These are phyloP conservation scores for Tor tambroides DNA, from an alignment of 2,113 vertebrate genomes.

Conservation along the genomic window DNA sequence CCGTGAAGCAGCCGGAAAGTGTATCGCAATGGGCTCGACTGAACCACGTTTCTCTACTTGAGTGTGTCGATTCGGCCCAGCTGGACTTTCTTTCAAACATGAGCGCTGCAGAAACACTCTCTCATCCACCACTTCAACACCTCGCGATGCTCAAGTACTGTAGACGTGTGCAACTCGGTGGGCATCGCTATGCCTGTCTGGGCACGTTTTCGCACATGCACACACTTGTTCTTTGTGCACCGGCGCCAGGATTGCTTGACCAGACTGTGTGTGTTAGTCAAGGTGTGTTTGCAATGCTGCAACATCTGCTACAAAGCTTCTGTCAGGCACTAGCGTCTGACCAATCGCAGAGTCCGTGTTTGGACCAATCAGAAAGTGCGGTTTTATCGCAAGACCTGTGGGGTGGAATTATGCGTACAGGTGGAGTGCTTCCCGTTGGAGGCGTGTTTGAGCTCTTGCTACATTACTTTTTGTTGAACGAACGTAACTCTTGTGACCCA, in stretches of 20 bases:
- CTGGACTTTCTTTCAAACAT: conserved; percentile 79
- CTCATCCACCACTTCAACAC: conserved; percentile 58
- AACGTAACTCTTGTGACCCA: conserved; percentile 21
- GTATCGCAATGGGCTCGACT: conserved; percentile 74
- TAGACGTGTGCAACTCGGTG: conserved; percentile 78
- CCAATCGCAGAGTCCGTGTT: not conserved
- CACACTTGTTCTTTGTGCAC: conserved; percentile 74
- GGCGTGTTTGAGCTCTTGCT: conserved; percentile 83
- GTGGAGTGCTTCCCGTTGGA: conserved; percentile 81
- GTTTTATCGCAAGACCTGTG: conserved; percentile 30
- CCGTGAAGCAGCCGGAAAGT: conserved; percentile 80
- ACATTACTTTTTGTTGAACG: conserved; percentile 71
- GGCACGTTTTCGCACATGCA: conserved; percentile 73
- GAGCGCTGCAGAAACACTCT: conserved; percentile 65
- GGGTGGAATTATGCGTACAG: conserved; percentile 66
- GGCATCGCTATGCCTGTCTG: conserved; percentile 78
- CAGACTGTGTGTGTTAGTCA: conserved; percentile 68
- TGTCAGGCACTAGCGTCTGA: not conserved
- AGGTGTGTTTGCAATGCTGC: conserved; percentile 71
- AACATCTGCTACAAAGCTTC: conserved; percentile 37
- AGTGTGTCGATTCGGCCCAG: conserved; percentile 82
- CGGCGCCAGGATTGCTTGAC: conserved; percentile 69
- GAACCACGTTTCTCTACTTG: conserved; percentile 79
- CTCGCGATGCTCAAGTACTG: conserved; percentile 75
- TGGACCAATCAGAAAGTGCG: not conserved